Conservation (phyloP, 2,888 invertebrate species). For the Cerceris rybyensis region DNA sequence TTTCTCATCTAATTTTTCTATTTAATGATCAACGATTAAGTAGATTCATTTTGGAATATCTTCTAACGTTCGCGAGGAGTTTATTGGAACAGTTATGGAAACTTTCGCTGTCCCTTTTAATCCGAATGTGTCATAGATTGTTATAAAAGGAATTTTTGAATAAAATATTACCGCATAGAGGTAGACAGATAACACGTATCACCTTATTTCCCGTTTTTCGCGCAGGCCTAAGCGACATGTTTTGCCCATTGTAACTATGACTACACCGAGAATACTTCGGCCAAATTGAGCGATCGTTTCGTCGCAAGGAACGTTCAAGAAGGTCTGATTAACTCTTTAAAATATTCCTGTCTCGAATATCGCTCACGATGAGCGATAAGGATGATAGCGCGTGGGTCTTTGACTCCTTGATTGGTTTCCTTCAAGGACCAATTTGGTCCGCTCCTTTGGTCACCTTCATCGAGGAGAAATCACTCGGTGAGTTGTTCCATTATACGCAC, state of each 20-base stretch:
- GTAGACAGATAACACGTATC: neutral
- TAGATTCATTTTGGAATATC: no score
- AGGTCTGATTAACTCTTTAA: neutral
- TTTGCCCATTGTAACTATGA: conserved; percentile 59
- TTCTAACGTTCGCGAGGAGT: no score
- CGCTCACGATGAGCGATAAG: conserved; percentile 67
- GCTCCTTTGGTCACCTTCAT: conserved; percentile 95
- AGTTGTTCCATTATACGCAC: conserved; percentile 74
- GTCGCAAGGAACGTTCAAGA: no score
- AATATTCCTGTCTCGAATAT: neutral
- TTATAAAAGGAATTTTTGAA: no score
- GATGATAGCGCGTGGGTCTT: conserved; percentile 94
- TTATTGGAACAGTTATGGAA: no score
- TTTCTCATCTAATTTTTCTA: no score
- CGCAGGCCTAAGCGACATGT: conserved; percentile 55
- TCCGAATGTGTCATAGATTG: no score
- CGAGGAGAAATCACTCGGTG: conserved; percentile 96
- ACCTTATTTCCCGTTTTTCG: neutral
- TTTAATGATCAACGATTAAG: no score
- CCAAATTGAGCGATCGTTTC: neutral
- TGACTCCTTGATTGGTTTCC: conserved; percentile 94
- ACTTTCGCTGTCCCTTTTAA: no score
- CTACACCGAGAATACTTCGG: conserved; percentile 39
- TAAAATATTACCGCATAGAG: no score
- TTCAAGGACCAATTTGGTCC: conserved; percentile 96